These are phyloP conservation scores for Cryptocephalus moraei DNA, from an alignment of 2,888 invertebrate genomes.

Conservation along the genomic window DNA sequence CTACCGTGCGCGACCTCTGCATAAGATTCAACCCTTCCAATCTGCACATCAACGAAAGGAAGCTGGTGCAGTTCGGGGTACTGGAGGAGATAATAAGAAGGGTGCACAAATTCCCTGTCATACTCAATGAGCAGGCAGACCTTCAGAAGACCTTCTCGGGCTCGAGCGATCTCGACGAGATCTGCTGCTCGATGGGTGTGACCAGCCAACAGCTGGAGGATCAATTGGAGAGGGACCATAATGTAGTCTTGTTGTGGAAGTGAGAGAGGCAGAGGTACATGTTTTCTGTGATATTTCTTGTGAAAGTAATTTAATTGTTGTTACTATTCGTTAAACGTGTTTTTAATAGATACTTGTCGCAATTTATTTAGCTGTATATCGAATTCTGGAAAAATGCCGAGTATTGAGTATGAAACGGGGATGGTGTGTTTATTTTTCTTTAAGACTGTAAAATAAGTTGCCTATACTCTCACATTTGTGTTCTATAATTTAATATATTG, in stretches of 20 bases:
- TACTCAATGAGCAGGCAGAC: constrained; percentile 27
- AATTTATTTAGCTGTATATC: too few relatives aligned
- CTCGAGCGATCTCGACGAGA: constrained; percentile 74
- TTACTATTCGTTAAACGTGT: neutral
- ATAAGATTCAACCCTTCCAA: constrained; percentile 60
- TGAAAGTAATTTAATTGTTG: neutral
- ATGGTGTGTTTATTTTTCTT: too few relatives aligned
- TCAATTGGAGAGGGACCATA: constrained; percentile 73
- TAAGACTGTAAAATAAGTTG: too few relatives aligned
- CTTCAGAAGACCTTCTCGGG: constrained; percentile 68
- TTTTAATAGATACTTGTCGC: neutral
- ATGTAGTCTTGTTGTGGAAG: constrained; percentile 72
- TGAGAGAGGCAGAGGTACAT: constrained; percentile 26
- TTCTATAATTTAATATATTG: too few relatives aligned
- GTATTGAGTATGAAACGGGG: too few relatives aligned
- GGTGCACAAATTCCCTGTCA: constrained; percentile 54
- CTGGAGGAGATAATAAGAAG: constrained; percentile 73
- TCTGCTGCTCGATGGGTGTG: constrained; percentile 75
- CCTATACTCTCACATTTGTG: too few relatives aligned
- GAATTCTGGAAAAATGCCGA: too few relatives aligned
- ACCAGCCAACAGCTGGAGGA: constrained; percentile 68
- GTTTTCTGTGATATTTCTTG: neutral
- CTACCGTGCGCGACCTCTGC: constrained; percentile 60
- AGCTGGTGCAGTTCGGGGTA: constrained; percentile 80
- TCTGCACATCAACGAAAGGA: constrained; percentile 67